Evolutionary conservation across 2,888 invertebrate genomes (phyloP), one percentile per base, ranked within the genome.

Genomic region (Lathronympha strigana): DNA sequence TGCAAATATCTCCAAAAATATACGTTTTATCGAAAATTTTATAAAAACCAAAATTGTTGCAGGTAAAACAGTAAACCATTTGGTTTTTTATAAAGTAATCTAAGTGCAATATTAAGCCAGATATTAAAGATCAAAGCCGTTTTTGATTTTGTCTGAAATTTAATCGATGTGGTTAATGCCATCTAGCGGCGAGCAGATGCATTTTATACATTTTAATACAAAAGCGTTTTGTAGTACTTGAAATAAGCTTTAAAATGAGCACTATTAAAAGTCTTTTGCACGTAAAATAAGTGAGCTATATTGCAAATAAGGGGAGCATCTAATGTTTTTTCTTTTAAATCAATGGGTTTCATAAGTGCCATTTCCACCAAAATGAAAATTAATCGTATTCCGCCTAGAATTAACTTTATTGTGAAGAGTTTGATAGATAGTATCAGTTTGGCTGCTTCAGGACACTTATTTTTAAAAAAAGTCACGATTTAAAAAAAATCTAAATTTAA

Each of bases 101-200:
- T 36, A 36, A 36, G 36, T 36, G 36, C 36, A 36, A 36, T 36
- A 36, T 36, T 11, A 36, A 36, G 36, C 36, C 11, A 36, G 36
- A 36, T 36, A 36, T 36, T 36, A 36, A 36, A 36, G 36, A 36
- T 36, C 36, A 36, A 36, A 36, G 11, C 6, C 11, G 2, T 36
- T 38, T 38, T 38, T 38, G n/a, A 38, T 38, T 38, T 38, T 38
- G 38, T 38, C 38, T 15, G 38, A 38, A 38, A 38, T 38, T 38
- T n/a, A 38, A 38, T 31, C 31, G 31, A 31, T 31, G 31, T 31
- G 31, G 31, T 31, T 9, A 31, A 31, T 31, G 31, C 31, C 51
- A 51, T 51, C 51, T 51, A 31, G 51, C 51, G 51, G 51, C 51
- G 33, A 51, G 51, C 51, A 51, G 51, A 21, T 51, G 51, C 51